Evolutionary conservation across 2,113 vertebrate genomes (phyloP).

Genomic region (Hipposideros armiger): DNA sequence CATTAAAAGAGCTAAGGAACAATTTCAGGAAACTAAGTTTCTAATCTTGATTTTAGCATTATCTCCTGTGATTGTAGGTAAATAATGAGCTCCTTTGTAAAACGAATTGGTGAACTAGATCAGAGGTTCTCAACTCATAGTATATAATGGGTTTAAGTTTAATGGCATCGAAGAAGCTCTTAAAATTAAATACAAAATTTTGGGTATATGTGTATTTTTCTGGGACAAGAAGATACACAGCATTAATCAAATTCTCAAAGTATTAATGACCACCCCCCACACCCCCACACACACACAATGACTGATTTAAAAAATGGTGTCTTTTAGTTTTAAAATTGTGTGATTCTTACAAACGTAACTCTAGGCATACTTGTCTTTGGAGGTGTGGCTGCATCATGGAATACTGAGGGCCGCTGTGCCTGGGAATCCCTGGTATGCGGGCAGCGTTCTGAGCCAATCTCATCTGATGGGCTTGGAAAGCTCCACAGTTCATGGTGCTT

Average conservation of each 20-base stretch:
- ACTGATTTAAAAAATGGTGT: conserved; percentile 29
- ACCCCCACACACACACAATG: not conserved
- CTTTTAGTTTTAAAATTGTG: conserved; percentile 80
- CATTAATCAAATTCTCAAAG: conserved; percentile 52
- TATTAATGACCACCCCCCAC: not conserved
- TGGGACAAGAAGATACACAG: conserved; percentile 6
- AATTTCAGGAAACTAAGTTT: conserved; percentile 40
- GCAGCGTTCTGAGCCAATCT: conserved; percentile 94
- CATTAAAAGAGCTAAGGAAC: conserved; percentile 44
- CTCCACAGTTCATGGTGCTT: conserved; percentile 95
- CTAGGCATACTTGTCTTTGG: conserved; percentile 96
- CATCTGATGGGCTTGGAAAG: conserved; percentile 97
- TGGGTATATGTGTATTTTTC: not conserved
- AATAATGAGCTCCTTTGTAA: not conserved
- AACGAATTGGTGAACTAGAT: not conserved
- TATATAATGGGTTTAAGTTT: not conserved
- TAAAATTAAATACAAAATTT: conserved; percentile 41
- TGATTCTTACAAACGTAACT: conserved; percentile 84
- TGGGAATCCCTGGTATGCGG: conserved; percentile 93
- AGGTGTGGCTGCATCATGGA: conserved; percentile 98
- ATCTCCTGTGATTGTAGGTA: not conserved
- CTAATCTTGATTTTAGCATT: conserved; percentile 44
- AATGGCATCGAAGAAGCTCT: not conserved
- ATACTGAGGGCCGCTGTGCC: conserved; percentile 96
- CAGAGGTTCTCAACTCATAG: not conserved